These are phyloP conservation scores for Euplagia quadripunctaria DNA, from an alignment of 2,888 invertebrate genomes.

Conservation along the genomic window DNA sequence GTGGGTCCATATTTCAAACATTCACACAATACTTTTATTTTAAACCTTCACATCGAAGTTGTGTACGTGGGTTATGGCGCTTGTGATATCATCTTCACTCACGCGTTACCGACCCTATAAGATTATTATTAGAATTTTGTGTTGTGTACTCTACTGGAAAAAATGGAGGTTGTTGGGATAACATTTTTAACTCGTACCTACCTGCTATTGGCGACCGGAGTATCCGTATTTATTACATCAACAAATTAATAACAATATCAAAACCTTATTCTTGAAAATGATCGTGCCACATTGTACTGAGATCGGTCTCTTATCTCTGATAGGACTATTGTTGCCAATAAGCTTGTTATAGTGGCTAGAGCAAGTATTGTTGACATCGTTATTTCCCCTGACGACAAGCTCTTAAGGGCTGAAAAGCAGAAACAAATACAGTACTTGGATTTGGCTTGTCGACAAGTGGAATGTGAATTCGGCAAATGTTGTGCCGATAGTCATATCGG, in stretches of 20 bases:
- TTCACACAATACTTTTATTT: background rate
- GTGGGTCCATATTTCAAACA: too few species aligned
- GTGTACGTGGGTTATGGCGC: background rate
- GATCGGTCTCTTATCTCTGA: background rate
- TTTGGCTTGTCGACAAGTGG: too few species aligned
- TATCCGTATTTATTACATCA: background rate
- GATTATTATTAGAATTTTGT: constrained; percentile 1
- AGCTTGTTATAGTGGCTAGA: background rate
- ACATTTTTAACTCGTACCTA: background rate
- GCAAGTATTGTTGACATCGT: too few species aligned
- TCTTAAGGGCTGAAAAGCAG: too few species aligned
- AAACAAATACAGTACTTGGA: too few species aligned
- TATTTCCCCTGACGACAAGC: too few species aligned
- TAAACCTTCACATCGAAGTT: background rate
- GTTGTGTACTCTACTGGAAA: background rate
- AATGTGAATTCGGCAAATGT: too few species aligned
- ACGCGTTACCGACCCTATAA: background rate
- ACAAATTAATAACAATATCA: too few species aligned
- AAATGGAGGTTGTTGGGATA: background rate
- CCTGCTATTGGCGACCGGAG: background rate
- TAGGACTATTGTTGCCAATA: background rate
- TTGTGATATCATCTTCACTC: background rate
- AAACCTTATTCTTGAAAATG: background rate
- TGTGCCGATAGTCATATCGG: background rate
- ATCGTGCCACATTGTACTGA: background rate